Conservation (phyloP, 2,797 vertebrate species). For the Fistularia tabacaria region DNA sequence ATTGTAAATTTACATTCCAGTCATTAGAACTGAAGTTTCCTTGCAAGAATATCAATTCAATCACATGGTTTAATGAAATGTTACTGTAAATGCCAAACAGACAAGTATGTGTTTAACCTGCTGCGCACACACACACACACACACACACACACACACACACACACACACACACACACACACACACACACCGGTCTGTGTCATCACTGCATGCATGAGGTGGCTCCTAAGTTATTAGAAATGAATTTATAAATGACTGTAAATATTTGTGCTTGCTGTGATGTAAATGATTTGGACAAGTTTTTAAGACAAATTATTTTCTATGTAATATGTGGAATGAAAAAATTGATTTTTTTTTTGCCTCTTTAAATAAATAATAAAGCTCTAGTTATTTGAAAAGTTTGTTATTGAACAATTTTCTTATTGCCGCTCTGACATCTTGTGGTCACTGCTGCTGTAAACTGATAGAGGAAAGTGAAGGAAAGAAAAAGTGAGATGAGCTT, state of each 20-base stretch:
- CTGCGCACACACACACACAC: constrained; percentile 27
- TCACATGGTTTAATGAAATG: constrained; percentile 18
- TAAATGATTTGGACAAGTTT: constrained; percentile 63
- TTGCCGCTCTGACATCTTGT: no score
- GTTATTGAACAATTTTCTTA: no score
- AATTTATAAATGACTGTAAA: constrained; percentile 75
- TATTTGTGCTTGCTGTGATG: constrained; percentile 76
- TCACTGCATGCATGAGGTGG: background rate
- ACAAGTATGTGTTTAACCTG: constrained; percentile 24
- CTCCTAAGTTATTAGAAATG: constrained; percentile 19
- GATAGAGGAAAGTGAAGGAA: no score
- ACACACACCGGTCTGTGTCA: background rate
- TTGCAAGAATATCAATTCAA: constrained; percentile 37
- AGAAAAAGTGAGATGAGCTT: no score
- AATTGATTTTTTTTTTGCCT: constrained; percentile 1
- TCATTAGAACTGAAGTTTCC: constrained; percentile 71
- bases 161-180: constrained; percentile 14
- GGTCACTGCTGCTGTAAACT: no score
- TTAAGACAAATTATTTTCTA: constrained; percentile 62
- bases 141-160: constrained; percentile 12
- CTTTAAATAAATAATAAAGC: constrained; percentile 70
- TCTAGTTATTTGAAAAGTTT: constrained; percentile 27
- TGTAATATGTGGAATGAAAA: constrained; percentile 53
- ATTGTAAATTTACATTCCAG: constrained; percentile 87
- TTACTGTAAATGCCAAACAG: constrained; percentile 54